phyloP scores from a whole-genome alignment of 2,888 invertebrate species.

The Bombyx huttoni region DNA sequence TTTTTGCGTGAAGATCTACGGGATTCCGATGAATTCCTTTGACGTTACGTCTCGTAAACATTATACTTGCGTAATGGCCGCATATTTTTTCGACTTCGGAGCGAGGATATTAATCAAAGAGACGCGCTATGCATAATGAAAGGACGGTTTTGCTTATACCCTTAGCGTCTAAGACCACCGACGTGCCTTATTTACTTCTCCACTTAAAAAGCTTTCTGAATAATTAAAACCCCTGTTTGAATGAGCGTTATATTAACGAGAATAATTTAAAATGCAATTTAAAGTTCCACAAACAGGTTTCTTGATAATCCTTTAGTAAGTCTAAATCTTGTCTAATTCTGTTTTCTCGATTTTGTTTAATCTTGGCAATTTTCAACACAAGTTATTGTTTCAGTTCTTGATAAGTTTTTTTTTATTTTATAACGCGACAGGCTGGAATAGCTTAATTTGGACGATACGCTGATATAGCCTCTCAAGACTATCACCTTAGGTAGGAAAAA shows the following conservation, averaged over 20 bases:
- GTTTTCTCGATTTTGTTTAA: conserved; percentile 37
- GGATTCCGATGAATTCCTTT: conserved; percentile 32
- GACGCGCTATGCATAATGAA: conserved; percentile 5
- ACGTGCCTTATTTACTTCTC: background rate
- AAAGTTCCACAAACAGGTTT: conserved; percentile 54
- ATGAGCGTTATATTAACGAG: conserved; percentile 46
- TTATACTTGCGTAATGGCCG: conserved; percentile 13
- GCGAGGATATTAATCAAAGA: background rate
- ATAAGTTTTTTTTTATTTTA: too few relatives aligned
- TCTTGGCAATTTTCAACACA: conserved; percentile 33
- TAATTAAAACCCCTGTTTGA: conserved; percentile 23
- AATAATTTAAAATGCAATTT: conserved; percentile 66
- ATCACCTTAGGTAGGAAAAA: too few relatives aligned
- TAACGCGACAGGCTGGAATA: too few relatives aligned
- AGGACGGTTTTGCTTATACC: conserved; percentile 1
- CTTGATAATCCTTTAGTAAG: conserved; percentile 58
- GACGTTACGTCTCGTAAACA: conserved; percentile 25
- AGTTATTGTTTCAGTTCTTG: conserved; percentile 13
- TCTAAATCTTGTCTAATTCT: conserved; percentile 33
- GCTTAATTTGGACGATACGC: too few relatives aligned
- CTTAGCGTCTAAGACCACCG: background rate
- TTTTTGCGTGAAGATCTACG: conserved; percentile 34
- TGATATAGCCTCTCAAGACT: too few relatives aligned
- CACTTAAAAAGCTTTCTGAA: conserved; percentile 14
- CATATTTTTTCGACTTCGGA: conserved; percentile 2